phyloP scores from a whole-genome alignment of 2,797 vertebrate genomes.

The Girardinus metallicus region DNA sequence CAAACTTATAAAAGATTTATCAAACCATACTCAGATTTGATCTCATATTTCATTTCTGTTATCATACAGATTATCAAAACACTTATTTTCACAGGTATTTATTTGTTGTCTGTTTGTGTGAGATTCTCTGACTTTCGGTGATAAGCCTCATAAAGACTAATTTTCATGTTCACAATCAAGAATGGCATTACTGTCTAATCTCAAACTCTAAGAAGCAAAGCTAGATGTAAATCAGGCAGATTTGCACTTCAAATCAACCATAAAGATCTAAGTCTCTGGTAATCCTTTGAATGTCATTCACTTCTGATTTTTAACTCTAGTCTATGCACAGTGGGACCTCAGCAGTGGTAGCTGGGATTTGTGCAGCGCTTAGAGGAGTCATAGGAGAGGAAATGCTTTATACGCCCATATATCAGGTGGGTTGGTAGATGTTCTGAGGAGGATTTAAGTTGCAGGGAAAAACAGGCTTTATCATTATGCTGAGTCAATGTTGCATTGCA shows the following conservation, averaged over 20 bases:
- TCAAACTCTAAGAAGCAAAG: slow-evolving; percentile 68
- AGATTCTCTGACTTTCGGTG: slow-evolving; percentile 51
- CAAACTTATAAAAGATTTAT: slow-evolving; percentile 15
- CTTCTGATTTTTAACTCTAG: slow-evolving; percentile 52
- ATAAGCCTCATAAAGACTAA: slow-evolving; percentile 65
- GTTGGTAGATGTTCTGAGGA: slow-evolving; percentile 23
- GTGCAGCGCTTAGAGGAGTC: slow-evolving; percentile 33
- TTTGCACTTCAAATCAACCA: slow-evolving; percentile 70
- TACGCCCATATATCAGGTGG: slow-evolving; percentile 13
- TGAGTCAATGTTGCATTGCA: slow-evolving; percentile 9
- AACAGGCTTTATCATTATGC: slow-evolving; percentile 20
- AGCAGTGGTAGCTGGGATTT: slow-evolving; percentile 30
- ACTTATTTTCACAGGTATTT: slow-evolving; percentile 63
- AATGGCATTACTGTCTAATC: slow-evolving; percentile 67
- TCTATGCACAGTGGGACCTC: slow-evolving; percentile 33
- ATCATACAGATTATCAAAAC: slow-evolving; percentile 58
- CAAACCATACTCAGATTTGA: slow-evolving; percentile 31
- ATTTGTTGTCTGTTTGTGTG: slow-evolving; percentile 34
- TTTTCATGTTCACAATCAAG: slow-evolving; percentile 72
- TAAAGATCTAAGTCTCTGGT: slow-evolving; percentile 65
- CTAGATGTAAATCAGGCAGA: slow-evolving; percentile 62
- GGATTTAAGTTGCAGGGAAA: slow-evolving; percentile 28
- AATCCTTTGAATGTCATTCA: slow-evolving; percentile 71
- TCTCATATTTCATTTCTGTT: slow-evolving; percentile 51
- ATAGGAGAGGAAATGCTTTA: slow-evolving; percentile 39